These are phyloP conservation scores for Drosophila cardini DNA, from an alignment of 1,140 invertebrate genomes.

Conservation along the genomic window DNA sequence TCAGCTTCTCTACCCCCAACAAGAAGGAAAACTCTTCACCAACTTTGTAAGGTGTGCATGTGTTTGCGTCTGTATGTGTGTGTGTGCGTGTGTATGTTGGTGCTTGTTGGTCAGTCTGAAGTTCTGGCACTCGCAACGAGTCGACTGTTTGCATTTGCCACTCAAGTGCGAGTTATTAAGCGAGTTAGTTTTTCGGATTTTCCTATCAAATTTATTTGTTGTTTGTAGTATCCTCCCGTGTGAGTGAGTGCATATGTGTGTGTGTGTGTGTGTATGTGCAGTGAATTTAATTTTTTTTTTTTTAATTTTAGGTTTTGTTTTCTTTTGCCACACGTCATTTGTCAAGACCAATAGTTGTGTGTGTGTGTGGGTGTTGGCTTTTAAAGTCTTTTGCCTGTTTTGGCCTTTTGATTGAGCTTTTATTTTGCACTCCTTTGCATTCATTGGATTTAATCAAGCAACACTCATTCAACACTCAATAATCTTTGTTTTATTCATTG, in stretches of 20 bases:
- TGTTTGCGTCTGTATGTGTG: not conserved
- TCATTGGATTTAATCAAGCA: conserved; percentile 26
- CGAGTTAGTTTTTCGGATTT: conserved; percentile 66
- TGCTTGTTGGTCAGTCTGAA: conserved; percentile 38
- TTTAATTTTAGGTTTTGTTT: not conserved
- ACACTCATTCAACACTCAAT: conserved; percentile 8
- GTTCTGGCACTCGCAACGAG: conserved; percentile 20
- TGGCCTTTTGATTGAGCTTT: conserved; percentile 30
- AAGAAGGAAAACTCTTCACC: not conserved
- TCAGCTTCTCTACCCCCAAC: not conserved
- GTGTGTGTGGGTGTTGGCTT: not conserved
- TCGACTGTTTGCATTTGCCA: conserved; percentile 56
- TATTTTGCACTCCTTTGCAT: conserved; percentile 33
- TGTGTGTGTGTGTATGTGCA: not conserved
- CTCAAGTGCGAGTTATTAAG: conserved; percentile 66
- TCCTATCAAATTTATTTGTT: conserved; percentile 67
- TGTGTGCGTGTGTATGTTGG: conserved; percentile 1
- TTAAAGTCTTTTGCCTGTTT: conserved; percentile 13
- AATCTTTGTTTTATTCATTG: not conserved
- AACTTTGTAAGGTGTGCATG: not conserved
- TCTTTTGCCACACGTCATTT: conserved; percentile 21
- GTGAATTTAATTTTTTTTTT: not conserved
- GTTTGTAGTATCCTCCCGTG: conserved; percentile 36
- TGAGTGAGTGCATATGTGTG: not conserved
- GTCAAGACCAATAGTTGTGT: conserved; percentile 7